Evolutionary conservation across 1,140 invertebrate species (phyloP).

Genomic region (Neodiprion fabricii): DNA sequence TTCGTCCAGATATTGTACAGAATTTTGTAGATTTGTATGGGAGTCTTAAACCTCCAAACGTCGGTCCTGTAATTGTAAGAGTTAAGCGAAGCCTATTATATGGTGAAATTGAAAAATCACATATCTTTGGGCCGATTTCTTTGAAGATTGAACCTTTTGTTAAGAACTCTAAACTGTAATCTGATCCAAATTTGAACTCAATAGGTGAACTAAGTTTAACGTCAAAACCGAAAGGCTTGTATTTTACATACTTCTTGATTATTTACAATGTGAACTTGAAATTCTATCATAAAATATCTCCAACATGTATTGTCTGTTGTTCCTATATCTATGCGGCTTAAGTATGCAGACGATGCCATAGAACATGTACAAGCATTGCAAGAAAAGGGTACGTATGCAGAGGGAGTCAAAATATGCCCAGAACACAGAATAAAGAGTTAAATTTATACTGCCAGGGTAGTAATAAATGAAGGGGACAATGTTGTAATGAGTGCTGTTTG

Average conservation of each 20-base stretch:
- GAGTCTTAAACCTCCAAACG: no score
- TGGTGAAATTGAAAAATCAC: no score
- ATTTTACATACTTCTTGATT: not conserved
- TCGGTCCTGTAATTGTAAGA: no score
- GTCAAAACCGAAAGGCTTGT: not conserved
- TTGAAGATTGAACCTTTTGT: no score
- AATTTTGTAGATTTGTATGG: no score
- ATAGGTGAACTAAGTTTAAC: not conserved
- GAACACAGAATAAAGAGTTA: slow-evolving; percentile 36
- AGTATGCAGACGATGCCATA: slow-evolving; percentile 40
- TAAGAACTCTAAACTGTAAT: no score
- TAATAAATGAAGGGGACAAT: slow-evolving; percentile 30
- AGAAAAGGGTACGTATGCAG: slow-evolving; percentile 31
- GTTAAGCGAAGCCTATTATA: no score
- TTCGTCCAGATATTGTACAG: no score
- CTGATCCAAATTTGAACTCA: no score
- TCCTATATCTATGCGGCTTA: slow-evolving; percentile 23
- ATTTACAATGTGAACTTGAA: not conserved
- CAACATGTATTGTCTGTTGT: slow-evolving; percentile 6
- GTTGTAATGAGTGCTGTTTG: slow-evolving; percentile 31
- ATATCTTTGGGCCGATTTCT: no score
- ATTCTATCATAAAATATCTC: not conserved
- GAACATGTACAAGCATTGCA: slow-evolving; percentile 38
- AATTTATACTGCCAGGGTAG: slow-evolving; percentile 29
- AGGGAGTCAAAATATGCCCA: slow-evolving; percentile 35